These are phyloP conservation scores for Rhea americana DNA, from an alignment of 2,113 vertebrate genomes.

Conservation along the genomic window DNA sequence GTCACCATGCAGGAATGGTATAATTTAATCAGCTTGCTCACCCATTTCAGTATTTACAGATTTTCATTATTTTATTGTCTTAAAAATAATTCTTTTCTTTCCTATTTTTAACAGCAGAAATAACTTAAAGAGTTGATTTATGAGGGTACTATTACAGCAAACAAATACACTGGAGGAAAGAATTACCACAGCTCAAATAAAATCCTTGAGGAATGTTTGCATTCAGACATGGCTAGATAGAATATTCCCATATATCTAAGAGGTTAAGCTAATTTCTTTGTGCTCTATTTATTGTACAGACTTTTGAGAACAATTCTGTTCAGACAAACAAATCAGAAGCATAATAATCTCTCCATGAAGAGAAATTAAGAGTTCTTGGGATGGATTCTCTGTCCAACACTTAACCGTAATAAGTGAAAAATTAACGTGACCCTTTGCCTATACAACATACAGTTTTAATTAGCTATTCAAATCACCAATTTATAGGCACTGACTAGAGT, in stretches of 20 bases:
- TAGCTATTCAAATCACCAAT: neutral
- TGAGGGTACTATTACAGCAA: neutral
- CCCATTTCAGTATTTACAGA: constrained; percentile 19
- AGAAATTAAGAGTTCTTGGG: neutral
- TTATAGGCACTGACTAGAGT: neutral
- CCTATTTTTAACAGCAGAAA: neutral
- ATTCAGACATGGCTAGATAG: neutral
- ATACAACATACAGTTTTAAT: neutral
- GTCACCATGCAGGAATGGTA: constrained; percentile 21
- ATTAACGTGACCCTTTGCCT: neutral
- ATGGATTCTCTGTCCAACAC: neutral
- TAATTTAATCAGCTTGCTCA: constrained; percentile 10
- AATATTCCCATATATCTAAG: constrained; percentile 18
- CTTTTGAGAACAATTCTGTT: neutral
- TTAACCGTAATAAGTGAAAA: neutral
- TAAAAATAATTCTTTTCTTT: constrained; percentile 5
- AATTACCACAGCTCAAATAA: constrained; percentile 30
- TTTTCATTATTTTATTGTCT: constrained; percentile 19
- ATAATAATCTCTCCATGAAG: neutral
- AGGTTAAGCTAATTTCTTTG: constrained; percentile 29
- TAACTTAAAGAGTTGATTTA: constrained; percentile 30
- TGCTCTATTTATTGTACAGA: neutral
- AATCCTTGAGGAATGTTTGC: constrained; percentile 57
- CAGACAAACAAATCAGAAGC: constrained; percentile 3
- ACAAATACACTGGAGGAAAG: neutral